phyloP scores from a whole-genome alignment of 2,113 vertebrate genomes.

The Neolamprologus brichardi region DNA sequence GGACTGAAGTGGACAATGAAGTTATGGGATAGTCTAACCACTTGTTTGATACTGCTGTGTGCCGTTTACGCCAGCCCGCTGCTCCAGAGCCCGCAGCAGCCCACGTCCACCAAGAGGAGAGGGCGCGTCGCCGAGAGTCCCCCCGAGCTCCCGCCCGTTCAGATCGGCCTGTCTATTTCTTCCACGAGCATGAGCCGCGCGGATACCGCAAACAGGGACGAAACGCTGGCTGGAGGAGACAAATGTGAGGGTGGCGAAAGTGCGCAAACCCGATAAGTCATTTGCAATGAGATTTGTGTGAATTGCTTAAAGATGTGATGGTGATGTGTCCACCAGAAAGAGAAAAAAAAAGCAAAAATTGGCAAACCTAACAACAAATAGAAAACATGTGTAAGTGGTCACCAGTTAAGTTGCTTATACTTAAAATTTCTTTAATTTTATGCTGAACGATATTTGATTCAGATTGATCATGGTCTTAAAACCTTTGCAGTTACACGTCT shows the following conservation, averaged over 20 bases:
- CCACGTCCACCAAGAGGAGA: not conserved
- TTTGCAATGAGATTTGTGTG: not conserved
- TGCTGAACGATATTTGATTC: not conserved
- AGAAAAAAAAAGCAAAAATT: not conserved
- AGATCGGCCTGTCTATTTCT: not conserved
- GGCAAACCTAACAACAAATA: not conserved
- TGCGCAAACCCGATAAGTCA: not conserved
- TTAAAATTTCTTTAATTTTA: not conserved
- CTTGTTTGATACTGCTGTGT: constrained; percentile 61
- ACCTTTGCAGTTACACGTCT: not conserved
- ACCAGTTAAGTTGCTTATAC: not conserved
- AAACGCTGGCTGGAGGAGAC: not conserved
- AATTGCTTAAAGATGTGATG: not conserved
- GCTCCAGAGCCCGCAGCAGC: not conserved
- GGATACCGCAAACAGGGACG: not conserved
- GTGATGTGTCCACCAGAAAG: not conserved
- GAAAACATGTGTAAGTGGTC: not conserved
- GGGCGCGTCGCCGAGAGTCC: constrained; percentile 28
- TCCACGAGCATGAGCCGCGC: not conserved
- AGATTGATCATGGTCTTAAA: not conserved
- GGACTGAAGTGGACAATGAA: constrained; percentile 65
- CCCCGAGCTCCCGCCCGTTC: constrained; percentile 40
- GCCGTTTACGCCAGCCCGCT: constrained; percentile 25
- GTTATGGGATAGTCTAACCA: constrained; percentile 68
- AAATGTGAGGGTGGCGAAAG: constrained; percentile 18